phyloP scores from a whole-genome alignment of 2,113 vertebrate genomes.

The Stegostoma tigrinum region DNA sequence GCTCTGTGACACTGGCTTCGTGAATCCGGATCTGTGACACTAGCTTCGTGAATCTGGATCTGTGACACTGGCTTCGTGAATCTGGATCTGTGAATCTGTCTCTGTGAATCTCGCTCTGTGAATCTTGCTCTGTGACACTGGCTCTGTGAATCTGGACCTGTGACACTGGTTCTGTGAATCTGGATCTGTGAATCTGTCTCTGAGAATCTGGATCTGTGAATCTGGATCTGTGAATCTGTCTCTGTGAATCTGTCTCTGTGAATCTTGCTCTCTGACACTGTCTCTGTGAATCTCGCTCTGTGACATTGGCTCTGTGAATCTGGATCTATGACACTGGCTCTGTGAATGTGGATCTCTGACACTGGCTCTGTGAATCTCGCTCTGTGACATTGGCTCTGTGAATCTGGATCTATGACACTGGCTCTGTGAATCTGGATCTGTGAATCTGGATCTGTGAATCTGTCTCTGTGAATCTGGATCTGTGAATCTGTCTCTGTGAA shows the following conservation, averaged over 20 bases:
- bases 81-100: neutral
- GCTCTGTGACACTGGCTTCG: neutral
- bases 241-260: neutral
- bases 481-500: neutral
- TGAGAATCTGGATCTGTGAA: neutral
- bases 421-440: neutral
- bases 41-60: neutral
- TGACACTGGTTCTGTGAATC: neutral
- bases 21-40: neutral
- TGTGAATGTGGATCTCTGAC: neutral
- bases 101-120: neutral
- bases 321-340: neutral
- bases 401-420: neutral
- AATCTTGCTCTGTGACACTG: neutral
- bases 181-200: neutral
- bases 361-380: neutral
- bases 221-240: neutral
- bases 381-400: neutral
- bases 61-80: neutral
- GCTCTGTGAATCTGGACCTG: neutral
- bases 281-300: neutral
- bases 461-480: too few species aligned
- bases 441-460: neutral
- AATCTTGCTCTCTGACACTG: neutral
- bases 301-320: neutral